These are phyloP conservation scores for Syrista parreyssii DNA, from an alignment of 2,888 invertebrate species.

Conservation along the genomic window DNA sequence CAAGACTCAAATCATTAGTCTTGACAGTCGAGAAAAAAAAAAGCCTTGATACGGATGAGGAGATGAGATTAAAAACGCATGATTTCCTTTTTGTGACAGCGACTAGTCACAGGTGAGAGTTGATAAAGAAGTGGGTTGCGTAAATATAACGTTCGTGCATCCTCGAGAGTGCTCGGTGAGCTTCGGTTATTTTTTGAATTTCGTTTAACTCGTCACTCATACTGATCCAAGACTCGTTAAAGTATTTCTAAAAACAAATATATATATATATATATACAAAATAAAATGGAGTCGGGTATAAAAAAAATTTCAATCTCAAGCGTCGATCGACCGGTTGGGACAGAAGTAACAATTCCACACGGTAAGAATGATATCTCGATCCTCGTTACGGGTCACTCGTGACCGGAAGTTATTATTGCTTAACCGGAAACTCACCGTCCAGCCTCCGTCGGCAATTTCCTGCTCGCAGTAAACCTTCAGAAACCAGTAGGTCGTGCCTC, in stretches of 20 bases:
- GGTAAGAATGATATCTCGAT: background rate
- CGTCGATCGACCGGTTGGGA: background rate
- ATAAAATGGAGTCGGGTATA: background rate
- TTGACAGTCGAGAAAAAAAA: background rate
- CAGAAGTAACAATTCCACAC: background rate
- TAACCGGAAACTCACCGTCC: conserved; percentile 79
- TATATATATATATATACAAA: background rate
- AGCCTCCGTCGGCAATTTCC: conserved; percentile 88
- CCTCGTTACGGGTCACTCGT: background rate
- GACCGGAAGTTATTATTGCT: background rate
- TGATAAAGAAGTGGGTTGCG: background rate
- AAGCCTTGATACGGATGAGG: background rate
- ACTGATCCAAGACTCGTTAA: background rate
- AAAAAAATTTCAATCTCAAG: background rate
- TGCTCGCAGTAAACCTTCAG: conserved; percentile 92
- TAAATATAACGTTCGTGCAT: background rate
- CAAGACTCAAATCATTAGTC: background rate
- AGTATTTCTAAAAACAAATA: background rate
- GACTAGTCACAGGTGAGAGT: background rate
- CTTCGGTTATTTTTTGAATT: background rate
- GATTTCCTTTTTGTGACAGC: background rate
- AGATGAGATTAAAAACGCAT: background rate
- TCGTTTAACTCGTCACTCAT: background rate
- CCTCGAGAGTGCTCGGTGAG: background rate
- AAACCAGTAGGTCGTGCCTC: conserved; percentile 94